phyloP scores from a whole-genome alignment of 1,140 invertebrate species.

The Zaprionus tsacasi region DNA sequence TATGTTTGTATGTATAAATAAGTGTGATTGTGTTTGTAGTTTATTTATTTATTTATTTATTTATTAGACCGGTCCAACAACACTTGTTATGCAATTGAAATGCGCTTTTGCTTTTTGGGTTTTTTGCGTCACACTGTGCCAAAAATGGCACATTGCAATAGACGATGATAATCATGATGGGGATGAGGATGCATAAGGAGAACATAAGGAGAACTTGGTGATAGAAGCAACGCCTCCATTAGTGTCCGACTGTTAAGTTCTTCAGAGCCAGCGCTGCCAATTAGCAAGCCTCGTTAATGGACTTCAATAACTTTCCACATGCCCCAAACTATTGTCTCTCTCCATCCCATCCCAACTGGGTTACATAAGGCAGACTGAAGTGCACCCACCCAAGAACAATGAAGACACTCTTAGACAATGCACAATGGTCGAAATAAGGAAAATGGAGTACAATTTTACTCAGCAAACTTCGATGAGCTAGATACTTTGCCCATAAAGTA shows the following conservation, averaged over 20 bases:
- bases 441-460: background rate
- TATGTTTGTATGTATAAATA: background rate
- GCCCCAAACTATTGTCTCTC: background rate
- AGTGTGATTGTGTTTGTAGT: background rate
- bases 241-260: constrained; percentile 50
- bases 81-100: constrained; percentile 59
- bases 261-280: constrained; percentile 52
- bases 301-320: constrained; percentile 51
- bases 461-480: too few species aligned
- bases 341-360: background rate
- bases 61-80: background rate
- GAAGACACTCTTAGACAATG: background rate
- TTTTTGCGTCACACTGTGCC: constrained; percentile 50
- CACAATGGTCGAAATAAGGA: background rate
- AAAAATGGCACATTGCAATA: constrained; percentile 67
- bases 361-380: constrained; percentile 27
- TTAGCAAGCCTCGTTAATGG: constrained; percentile 64
- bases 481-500: too few species aligned
- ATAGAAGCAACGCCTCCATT: constrained; percentile 66
- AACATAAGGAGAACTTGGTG: too few species aligned
- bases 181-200: background rate
- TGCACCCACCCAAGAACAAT: constrained; percentile 8
- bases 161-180: background rate
- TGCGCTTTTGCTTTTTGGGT: constrained; percentile 48
- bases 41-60: constrained; percentile 25